phyloP scores from a whole-genome alignment of 1,140 invertebrate genomes.

The Drosophila tani region DNA sequence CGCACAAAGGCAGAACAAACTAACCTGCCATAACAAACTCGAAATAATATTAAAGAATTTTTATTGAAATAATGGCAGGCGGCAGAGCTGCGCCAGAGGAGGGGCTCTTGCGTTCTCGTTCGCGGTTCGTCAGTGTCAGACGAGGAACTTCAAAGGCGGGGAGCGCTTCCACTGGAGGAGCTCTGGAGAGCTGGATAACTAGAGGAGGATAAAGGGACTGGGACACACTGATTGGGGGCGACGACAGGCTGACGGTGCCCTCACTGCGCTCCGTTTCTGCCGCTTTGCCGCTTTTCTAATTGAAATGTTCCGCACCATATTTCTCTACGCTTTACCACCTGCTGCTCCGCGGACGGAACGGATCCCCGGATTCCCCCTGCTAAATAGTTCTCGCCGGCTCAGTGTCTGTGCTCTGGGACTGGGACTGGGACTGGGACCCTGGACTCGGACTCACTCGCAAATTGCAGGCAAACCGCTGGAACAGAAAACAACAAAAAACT shows the following conservation, averaged over 20 bases:
- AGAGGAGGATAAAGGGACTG: neutral
- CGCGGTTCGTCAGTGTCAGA: constrained; percentile 73
- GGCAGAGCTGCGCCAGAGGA: constrained; percentile 4
- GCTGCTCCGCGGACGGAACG: constrained; percentile 56
- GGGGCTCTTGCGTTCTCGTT: constrained; percentile 11
- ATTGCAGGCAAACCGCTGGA: constrained; percentile 68
- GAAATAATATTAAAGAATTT: constrained; percentile 83
- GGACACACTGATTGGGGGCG: constrained; percentile 62
- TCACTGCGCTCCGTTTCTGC: constrained; percentile 24
- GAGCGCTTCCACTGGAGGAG: constrained; percentile 32
- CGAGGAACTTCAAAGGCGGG: constrained; percentile 75
- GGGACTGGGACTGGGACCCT: constrained; percentile 1
- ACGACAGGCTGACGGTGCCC: constrained; percentile 73
- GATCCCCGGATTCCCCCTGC: constrained; percentile 40
- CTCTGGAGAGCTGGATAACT: constrained; percentile 10
- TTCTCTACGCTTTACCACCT: constrained; percentile 81
- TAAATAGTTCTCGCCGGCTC: constrained; percentile 68
- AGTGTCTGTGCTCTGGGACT: constrained; percentile 17
- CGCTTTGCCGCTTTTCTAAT: constrained; percentile 69
- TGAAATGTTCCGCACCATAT: constrained; percentile 80
- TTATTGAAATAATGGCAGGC: constrained; percentile 79
- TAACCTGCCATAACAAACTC: constrained; percentile 81
- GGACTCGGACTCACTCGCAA: constrained; percentile 41
- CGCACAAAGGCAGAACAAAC: constrained; percentile 53
- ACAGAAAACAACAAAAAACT: constrained; percentile 27